Conservation (phyloP, 2,888 invertebrate species). For the Molanna angustata region DNA sequence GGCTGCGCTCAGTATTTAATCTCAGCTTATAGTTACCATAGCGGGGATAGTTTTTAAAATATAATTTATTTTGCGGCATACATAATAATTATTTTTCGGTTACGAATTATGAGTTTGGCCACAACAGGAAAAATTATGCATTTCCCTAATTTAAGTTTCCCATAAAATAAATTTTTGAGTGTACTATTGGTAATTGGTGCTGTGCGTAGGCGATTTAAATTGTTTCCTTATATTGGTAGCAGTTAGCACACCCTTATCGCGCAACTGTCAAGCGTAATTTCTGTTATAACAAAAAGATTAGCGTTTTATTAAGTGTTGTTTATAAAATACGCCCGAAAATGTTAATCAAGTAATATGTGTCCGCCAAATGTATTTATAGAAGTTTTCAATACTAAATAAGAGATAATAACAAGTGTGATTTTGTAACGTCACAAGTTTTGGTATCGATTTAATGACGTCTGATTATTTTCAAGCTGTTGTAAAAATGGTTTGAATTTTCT, state of each 20-base stretch:
- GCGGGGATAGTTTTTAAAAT: no score
- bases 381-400: not conserved
- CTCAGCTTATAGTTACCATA: no score
- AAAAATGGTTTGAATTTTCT: slow-evolving; percentile 22
- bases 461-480: slow-evolving; percentile 23
- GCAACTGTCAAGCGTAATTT: slow-evolving; percentile 20
- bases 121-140: no score
- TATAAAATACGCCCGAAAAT: slow-evolving; percentile 11
- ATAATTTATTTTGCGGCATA: no score
- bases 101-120: no score
- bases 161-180: no score
- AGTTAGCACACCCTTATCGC: slow-evolving; percentile 11
- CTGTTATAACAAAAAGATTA: slow-evolving; percentile 16
- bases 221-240: not conserved
- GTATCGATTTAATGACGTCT: slow-evolving; percentile 29
- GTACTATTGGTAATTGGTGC: no score
- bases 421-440: not conserved
- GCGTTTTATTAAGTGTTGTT: slow-evolving; percentile 15
- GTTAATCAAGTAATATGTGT: slow-evolving; percentile 6
- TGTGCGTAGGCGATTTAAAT: no score
- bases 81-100: no score
- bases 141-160: no score
- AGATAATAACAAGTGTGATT: not conserved
- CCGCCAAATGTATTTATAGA: not conserved
- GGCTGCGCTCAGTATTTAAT: no score